Conservation (phyloP, 2,113 vertebrate genomes). For the Plectropomus leopardus region DNA sequence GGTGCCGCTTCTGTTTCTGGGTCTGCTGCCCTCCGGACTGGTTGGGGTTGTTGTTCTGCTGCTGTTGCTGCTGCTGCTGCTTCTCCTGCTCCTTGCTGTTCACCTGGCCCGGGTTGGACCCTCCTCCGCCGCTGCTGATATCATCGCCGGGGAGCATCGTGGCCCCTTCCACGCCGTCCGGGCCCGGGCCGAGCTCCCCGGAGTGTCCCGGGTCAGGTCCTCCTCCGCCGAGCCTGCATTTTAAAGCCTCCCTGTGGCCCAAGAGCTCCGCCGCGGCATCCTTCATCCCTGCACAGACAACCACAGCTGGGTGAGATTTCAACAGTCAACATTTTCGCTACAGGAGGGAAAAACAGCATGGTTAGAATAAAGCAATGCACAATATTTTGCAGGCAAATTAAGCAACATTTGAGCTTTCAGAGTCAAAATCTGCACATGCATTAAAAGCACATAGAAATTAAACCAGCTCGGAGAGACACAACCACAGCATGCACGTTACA, state of each 20-base stretch:
- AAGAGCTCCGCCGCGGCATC: slow-evolving; percentile 94
- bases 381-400: slow-evolving; percentile 19
- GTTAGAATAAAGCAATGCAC: slow-evolving; percentile 18
- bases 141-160: slow-evolving; percentile 94
- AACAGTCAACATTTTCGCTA: slow-evolving; percentile 29
- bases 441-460: slow-evolving; percentile 30
- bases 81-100: slow-evolving; percentile 92
- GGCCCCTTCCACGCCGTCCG: slow-evolving; percentile 92
- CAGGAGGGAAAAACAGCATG: slow-evolving; percentile 13
- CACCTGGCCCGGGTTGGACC: slow-evolving; percentile 90
- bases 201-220: slow-evolving; percentile 92
- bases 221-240: slow-evolving; percentile 92
- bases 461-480: slow-evolving; percentile 37
- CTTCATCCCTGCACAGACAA: slow-evolving; percentile 91
- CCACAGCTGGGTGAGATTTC: slow-evolving; percentile 54
- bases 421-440: slow-evolving; percentile 38
- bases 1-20: slow-evolving; percentile 96
- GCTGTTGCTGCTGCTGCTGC: slow-evolving; percentile 86
- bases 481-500: slow-evolving; percentile 66
- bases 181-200: slow-evolving; percentile 90
- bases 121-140: slow-evolving; percentile 90
- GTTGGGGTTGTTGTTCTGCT: slow-evolving; percentile 68
- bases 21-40: slow-evolving; percentile 87
- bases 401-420: no score
- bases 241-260: slow-evolving; percentile 95